Percentiles rank a stretch among this genome's conserved stretches.
Conservation (phyloP, 1,140 invertebrate genomes). For the Drosophila truncata region DNA sequence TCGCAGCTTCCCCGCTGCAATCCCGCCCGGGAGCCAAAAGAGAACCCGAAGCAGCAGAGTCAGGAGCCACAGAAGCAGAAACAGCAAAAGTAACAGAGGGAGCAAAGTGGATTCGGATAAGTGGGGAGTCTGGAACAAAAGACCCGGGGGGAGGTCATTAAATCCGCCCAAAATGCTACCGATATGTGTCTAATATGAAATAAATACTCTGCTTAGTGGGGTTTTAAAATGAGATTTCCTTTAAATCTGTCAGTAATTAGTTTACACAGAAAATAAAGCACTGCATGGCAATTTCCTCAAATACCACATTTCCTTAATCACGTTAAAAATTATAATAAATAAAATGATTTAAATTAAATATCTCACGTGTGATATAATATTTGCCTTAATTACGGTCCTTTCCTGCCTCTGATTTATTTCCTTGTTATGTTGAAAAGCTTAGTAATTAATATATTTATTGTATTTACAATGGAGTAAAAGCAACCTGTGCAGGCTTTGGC, state of each 20-base stretch:
- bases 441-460: too few species aligned
- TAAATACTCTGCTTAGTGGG: background rate
- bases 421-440: too few species aligned
- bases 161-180: background rate
- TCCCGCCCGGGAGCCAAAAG: slow-evolving; percentile 8
- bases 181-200: slow-evolving; percentile 4
- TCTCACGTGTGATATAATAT: too few species aligned
- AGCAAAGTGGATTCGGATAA: too few species aligned
- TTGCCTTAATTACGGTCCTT: background rate
- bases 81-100: background rate
- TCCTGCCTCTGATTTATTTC: background rate
- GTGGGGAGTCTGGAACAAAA: background rate
- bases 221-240: background rate
- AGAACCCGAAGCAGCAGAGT: background rate
- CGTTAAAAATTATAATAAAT: too few species aligned
- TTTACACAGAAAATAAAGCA: background rate
- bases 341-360: too few species aligned
- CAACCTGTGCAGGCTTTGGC: background rate
- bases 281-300: background rate
- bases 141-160: background rate
- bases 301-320: too few species aligned
- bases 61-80: slow-evolving; percentile 1
- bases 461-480: background rate
- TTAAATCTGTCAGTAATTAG: background rate
- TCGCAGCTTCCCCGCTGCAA: slow-evolving; percentile 29